phyloP scores from a whole-genome alignment of 2,888 invertebrate genomes.

The Dynastes grantii region DNA sequence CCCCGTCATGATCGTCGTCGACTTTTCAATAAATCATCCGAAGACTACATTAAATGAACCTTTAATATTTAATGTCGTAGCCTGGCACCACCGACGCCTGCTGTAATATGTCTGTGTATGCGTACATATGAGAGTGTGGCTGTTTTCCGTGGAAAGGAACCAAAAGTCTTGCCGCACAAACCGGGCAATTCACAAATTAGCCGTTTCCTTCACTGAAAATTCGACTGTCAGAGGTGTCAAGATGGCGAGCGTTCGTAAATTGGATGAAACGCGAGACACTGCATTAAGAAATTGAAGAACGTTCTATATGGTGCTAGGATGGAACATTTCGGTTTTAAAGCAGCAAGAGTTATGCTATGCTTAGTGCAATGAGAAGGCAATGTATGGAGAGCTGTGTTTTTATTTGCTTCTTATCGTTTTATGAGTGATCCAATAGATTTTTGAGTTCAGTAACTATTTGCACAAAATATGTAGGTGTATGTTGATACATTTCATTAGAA shows the following conservation, averaged over 20 bases:
- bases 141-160: neutral
- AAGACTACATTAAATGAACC: constrained; percentile 24
- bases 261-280: neutral
- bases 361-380: too few species aligned
- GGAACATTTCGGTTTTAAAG: neutral
- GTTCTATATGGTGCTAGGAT: neutral
- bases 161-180: neutral
- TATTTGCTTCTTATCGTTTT: too few species aligned
- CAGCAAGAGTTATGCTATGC: too few species aligned
- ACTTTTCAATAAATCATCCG: constrained; percentile 46
- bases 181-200: neutral
- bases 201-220: neutral
- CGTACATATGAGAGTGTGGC: neutral
- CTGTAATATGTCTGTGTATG: neutral
- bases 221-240: constrained; percentile 32
- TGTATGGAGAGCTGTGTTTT: too few species aligned
- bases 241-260: neutral
- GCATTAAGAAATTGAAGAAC: constrained; percentile 13
- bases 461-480: too few species aligned
- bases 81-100: neutral
- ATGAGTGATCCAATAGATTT: too few species aligned
- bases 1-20: neutral
- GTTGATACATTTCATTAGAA: too few species aligned
- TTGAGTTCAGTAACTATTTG: too few species aligned
- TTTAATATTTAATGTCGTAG: constrained; percentile 43